A percentile compares a stretch with the other conserved stretches of the same genome.
These are phyloP conservation scores for Paratilapia polleni DNA, from an alignment of 2,113 vertebrate genomes.

Conservation along the genomic window DNA sequence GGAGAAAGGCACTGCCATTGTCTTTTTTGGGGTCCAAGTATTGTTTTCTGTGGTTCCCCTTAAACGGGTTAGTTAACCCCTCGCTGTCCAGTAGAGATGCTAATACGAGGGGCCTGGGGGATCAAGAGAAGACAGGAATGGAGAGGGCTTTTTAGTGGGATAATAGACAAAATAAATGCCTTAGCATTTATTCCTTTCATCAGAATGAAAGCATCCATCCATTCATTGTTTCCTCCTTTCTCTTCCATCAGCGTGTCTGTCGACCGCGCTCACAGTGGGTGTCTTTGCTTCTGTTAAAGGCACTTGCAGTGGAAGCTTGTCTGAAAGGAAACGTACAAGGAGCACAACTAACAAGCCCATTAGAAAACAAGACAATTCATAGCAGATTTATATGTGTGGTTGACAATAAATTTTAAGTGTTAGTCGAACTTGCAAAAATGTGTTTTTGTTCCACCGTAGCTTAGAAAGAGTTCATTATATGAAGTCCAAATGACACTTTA, in stretches of 20 bases:
- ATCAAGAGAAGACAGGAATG: slow-evolving; percentile 58
- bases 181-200: slow-evolving; percentile 74
- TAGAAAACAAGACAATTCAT: slow-evolving; percentile 41
- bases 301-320: slow-evolving; percentile 44
- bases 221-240: slow-evolving; percentile 70
- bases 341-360: slow-evolving; percentile 59
- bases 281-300: slow-evolving; percentile 42
- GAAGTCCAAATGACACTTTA: not conserved
- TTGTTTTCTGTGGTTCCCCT: slow-evolving; percentile 83
- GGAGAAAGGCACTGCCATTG: slow-evolving; percentile 81
- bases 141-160: slow-evolving; percentile 74
- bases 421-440: slow-evolving; percentile 5
- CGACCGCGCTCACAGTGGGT: slow-evolving; percentile 57
- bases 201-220: slow-evolving; percentile 77
- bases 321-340: slow-evolving; percentile 46
- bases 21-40: slow-evolving; percentile 80
- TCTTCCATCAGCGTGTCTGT: slow-evolving; percentile 56
- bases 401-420: slow-evolving; percentile 12
- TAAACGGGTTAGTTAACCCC: slow-evolving; percentile 84
- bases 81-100: slow-evolving; percentile 70
- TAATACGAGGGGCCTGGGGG: slow-evolving; percentile 70
- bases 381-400: slow-evolving; percentile 18
- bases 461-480: not conserved
- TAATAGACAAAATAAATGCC: slow-evolving; percentile 79
- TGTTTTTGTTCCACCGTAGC: slow-evolving; percentile 2